Percentiles rank a stretch among this genome's conserved stretches.
Evolutionary conservation across 2,797 vertebrate genomes (phyloP).

Genomic region (Sciurus vulgaris): DNA sequence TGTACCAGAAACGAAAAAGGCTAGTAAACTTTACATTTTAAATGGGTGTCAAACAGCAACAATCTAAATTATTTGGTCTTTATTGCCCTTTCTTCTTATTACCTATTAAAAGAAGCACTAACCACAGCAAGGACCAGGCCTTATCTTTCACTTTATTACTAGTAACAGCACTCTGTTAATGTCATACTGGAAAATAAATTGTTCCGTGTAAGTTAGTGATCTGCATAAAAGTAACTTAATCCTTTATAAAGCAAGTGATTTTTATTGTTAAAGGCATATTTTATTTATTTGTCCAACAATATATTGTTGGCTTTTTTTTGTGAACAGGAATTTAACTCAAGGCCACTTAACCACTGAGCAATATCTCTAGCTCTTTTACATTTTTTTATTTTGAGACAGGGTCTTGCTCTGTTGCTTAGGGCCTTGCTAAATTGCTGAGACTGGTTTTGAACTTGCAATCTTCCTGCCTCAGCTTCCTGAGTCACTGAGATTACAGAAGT

Average conservation of each 20-base stretch:
- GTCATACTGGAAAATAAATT: neutral
- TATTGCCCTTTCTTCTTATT: neutral
- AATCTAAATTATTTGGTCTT: neutral
- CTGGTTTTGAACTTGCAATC: no score
- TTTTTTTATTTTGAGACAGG: no score
- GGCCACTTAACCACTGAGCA: no score
- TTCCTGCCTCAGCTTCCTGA: no score
- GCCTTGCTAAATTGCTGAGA: no score
- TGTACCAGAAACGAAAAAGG: neutral
- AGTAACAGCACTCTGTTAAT: neutral
- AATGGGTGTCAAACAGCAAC: neutral
- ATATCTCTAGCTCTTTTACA: no score
- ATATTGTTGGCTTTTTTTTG: neutral
- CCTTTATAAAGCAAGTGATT: neutral
- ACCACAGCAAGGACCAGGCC: neutral
- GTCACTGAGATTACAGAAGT: no score
- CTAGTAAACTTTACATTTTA: neutral
- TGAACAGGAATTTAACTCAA: no score
- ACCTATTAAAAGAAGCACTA: neutral
- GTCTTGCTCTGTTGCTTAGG: no score
- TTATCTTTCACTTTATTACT: neutral
- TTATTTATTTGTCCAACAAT: neutral
- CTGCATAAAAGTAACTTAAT: neutral
- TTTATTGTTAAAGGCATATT: neutral
- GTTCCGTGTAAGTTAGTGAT: neutral